These are phyloP conservation scores for Cataglyphis livida DNA, from an alignment of 2,888 invertebrate species.

Conservation along the genomic window DNA sequence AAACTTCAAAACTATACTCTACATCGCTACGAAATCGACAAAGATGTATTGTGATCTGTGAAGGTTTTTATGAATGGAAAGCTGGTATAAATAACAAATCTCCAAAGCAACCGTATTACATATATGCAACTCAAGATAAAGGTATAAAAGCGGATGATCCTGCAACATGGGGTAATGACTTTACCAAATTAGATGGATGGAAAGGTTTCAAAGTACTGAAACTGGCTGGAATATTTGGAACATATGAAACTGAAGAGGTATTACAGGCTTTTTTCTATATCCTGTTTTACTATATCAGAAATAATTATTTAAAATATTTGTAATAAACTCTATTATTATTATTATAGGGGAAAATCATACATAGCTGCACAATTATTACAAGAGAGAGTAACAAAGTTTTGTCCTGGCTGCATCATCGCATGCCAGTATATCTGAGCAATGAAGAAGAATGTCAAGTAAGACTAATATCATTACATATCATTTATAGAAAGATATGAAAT, in stretches of 20 bases:
- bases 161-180: conserved; percentile 87
- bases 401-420: conserved; percentile 92
- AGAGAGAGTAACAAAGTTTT: conserved; percentile 90
- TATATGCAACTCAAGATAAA: conserved; percentile 89
- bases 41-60: conserved; percentile 92
- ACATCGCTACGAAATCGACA: conserved; percentile 89
- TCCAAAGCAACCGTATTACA: conserved; percentile 91
- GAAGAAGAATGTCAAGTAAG: conserved; percentile 89
- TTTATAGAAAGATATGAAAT: background rate
- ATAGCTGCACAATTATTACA: conserved; percentile 92
- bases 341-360: conserved; percentile 87
- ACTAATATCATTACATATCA: conserved; percentile 13
- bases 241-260: conserved; percentile 88
- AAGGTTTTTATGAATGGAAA: conserved; percentile 95
- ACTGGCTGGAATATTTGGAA: conserved; percentile 92
- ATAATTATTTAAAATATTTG: background rate
- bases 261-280: background rate
- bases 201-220: conserved; percentile 89
- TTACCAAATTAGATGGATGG: conserved; percentile 87
- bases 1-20: conserved; percentile 89
- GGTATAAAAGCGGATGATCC: conserved; percentile 87
- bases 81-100: conserved; percentile 86
- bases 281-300: background rate
- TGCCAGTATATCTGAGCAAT: conserved; percentile 92
- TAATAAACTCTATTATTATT: conserved; percentile 37